Base-by-base conservation (phyloP, 2,888 invertebrate genomes). In the Anoplius nigerrimus region DNA sequence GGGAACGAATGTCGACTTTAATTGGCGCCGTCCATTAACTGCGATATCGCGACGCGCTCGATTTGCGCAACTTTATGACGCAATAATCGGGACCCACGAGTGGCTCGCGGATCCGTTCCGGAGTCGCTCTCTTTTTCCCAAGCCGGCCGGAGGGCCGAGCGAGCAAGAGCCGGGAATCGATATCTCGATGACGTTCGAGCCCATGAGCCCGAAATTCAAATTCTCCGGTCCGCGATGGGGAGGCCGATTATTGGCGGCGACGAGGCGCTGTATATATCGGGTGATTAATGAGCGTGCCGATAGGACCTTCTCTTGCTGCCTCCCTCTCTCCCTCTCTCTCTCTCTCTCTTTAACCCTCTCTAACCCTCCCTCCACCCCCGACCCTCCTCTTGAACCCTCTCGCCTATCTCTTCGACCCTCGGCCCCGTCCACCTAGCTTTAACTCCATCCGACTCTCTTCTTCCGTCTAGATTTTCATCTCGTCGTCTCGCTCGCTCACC, bases 211-310 rank as follows among this genome's bases (percentile, higher is more conserved):
- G 76, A 79, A 81, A 81, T 81, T 80, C 76, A 74, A 81, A 78
- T 80, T 75, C 75, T 65, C 72, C 68, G 75, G 69, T 65, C 64
- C 66, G 59, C 73, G 75, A 75, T 78, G 73, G 76, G 58, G 63
- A 71, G 70, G 63, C 75, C 77, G 82, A 78, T 81, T 81, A 81
- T 81, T 77, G 75, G 71, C 51, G 66, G 72, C 75, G 79, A 77
- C 73, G 75, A 69, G 71, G 60, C 60, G 67, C 64, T 76, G 72
- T 77, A 77, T 80, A 78, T 72, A 74, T 70, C 75, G 74, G 57
- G 77, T 84, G 84, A 85, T 85, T 85, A 85, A 85, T 83, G 84
- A 78, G 80, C 77, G 76, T 76, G 82, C 79, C 84, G 83, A 84
- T 81, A 82, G 74, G 75, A 70, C 34, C 34, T 34, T 55, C 45